phyloP scores from a whole-genome alignment of 2,888 invertebrate genomes.

The Tortrix viridana region DNA sequence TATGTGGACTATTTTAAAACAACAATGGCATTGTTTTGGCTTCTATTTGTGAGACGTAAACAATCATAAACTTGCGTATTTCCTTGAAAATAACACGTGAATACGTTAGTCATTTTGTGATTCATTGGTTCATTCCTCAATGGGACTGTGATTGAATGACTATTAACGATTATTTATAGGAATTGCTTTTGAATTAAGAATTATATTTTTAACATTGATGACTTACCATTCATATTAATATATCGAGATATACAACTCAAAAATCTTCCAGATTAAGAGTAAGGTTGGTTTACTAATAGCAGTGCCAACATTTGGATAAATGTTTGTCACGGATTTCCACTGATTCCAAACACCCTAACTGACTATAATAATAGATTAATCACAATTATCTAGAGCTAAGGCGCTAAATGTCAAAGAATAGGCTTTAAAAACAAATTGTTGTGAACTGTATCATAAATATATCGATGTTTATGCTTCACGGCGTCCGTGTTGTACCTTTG shows the following conservation, averaged over 20 bases:
- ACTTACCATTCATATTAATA: too few relatives aligned
- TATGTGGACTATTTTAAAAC: constrained; percentile 16
- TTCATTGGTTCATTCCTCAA: background rate
- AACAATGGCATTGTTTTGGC: constrained; percentile 32
- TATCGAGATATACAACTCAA: too few relatives aligned
- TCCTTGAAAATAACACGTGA: constrained; percentile 18
- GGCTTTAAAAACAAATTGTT: constrained; percentile 44
- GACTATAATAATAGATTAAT: constrained; percentile 6
- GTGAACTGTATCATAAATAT: constrained; percentile 43
- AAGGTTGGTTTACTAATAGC: background rate
- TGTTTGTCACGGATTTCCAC: background rate
- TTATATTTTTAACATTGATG: too few relatives aligned
- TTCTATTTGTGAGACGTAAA: constrained; percentile 25
- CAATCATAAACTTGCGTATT: constrained; percentile 1
- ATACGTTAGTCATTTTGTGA: constrained; percentile 12
- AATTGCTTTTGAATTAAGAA: too few relatives aligned
- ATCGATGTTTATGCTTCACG: constrained; percentile 56
- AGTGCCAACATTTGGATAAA: background rate
- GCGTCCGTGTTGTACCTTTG: constrained; percentile 60
- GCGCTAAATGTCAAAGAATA: constrained; percentile 30
- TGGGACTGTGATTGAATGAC: too few relatives aligned
- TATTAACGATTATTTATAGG: too few relatives aligned
- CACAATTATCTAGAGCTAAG: constrained; percentile 10
- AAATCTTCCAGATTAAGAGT: too few relatives aligned
- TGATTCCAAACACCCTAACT: constrained; percentile 6